A percentile compares a stretch with the other conserved stretches of the same genome.
Conservation (phyloP, 2,797 vertebrate species). For the Urocyon cinereoargenteus region DNA sequence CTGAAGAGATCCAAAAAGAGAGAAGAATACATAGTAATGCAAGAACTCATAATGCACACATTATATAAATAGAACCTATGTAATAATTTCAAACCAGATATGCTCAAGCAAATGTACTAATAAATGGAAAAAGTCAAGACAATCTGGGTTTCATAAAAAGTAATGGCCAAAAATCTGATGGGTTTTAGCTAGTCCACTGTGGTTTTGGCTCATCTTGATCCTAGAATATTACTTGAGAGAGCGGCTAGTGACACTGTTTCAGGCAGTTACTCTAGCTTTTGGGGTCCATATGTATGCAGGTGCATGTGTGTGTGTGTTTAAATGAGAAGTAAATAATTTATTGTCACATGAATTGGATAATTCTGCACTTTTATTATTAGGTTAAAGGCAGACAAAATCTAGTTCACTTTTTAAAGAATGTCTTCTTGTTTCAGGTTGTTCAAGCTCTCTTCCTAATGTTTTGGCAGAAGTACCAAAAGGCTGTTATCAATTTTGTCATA, state of each 20-base stretch:
- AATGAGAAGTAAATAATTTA: not conserved
- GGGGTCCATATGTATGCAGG: not conserved
- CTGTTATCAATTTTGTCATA: slow-evolving; percentile 77
- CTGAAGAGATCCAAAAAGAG: not conserved
- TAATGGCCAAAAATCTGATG: not conserved
- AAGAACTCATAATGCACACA: not conserved
- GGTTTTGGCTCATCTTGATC: not conserved
- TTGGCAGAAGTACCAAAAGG: slow-evolving; percentile 24
- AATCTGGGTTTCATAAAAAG: not conserved
- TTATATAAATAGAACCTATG: not conserved
- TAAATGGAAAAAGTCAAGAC: not conserved
- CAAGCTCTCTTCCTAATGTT: slow-evolving; percentile 28
- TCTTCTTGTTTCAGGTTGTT: slow-evolving; percentile 27
- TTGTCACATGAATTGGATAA: not conserved
- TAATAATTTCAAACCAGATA: not conserved
- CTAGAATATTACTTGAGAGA: not conserved
- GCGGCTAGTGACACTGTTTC: not conserved
- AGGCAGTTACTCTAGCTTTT: not conserved
- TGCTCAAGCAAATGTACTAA: not conserved
- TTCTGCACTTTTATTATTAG: not conserved
- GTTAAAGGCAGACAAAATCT: not conserved
- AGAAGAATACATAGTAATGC: not conserved
- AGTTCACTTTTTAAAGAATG: not conserved
- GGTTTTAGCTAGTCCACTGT: not conserved
- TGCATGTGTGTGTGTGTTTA: not conserved